These are phyloP conservation scores for Eupelmus urozonus DNA, from an alignment of 2,888 invertebrate genomes.

Conservation along the genomic window DNA sequence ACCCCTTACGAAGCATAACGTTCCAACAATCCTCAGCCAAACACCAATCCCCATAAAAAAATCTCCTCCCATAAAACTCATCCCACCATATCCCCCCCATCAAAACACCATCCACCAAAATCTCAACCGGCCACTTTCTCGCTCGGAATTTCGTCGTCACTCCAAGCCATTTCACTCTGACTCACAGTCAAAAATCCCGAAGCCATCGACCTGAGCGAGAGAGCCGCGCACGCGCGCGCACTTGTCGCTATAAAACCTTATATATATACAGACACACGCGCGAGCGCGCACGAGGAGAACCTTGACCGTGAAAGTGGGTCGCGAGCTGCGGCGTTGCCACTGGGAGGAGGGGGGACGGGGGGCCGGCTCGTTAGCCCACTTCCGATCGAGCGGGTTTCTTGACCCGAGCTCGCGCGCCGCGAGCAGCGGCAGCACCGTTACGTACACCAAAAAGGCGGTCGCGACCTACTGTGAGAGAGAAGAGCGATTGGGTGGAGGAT, in stretches of 20 bases:
- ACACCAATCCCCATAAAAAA: too few species aligned
- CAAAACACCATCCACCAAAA: too few species aligned
- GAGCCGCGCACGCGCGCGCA: neutral
- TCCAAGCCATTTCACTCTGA: too few species aligned
- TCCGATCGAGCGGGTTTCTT: slow-evolving; percentile 62
- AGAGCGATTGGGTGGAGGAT: too few species aligned
- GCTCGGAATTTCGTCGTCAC: too few species aligned
- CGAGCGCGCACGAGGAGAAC: slow-evolving; percentile 59
- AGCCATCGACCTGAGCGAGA: neutral
- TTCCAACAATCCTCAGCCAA: too few species aligned
- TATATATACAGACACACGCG: neutral
- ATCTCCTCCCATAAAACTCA: too few species aligned
- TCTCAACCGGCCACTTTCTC: too few species aligned
- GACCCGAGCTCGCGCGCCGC: slow-evolving; percentile 64
- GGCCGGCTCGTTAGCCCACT: slow-evolving; percentile 74
- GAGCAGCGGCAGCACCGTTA: slow-evolving; percentile 74
- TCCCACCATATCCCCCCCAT: too few species aligned
- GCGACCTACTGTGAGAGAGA: slow-evolving; percentile 77
- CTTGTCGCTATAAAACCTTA: neutral
- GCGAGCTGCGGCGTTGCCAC: too few species aligned
- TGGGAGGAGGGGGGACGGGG: slow-evolving; percentile 39
- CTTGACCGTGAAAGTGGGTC: slow-evolving; percentile 76
- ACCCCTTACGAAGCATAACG: too few species aligned
- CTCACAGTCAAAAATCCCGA: neutral
- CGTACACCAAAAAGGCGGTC: slow-evolving; percentile 72